Percentiles rank a stretch among this genome's conserved stretches.
phyloP scores from a whole-genome alignment of 2,113 vertebrate species.

The Thomomys bottae region DNA sequence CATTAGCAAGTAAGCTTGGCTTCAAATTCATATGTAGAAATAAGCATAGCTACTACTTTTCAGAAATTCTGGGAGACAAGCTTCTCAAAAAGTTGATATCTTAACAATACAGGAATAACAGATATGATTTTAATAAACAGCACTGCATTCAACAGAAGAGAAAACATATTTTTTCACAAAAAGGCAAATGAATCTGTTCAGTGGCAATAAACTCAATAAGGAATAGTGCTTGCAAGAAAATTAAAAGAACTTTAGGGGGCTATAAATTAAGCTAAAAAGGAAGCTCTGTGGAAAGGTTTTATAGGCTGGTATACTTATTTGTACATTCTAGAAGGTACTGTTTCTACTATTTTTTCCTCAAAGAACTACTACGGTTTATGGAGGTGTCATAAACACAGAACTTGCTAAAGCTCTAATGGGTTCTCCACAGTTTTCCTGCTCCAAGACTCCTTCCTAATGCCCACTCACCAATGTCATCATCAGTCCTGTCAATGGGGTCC shows the following conservation, averaged over 20 bases:
- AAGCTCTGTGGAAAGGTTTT: background rate
- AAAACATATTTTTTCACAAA: background rate
- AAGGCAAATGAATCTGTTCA: background rate
- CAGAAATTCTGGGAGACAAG: constrained; percentile 18
- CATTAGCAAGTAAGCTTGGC: background rate
- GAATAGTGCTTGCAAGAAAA: background rate
- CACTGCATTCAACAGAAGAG: background rate
- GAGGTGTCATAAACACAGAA: background rate
- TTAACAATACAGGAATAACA: constrained; percentile 21
- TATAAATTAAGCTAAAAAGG: background rate
- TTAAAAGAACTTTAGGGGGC: background rate
- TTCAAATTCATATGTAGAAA: constrained; percentile 22
- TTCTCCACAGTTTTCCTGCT: background rate
- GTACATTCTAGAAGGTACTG: background rate
- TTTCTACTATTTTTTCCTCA: background rate
- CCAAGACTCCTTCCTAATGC: background rate
- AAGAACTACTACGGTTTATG: background rate
- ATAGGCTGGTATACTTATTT: constrained; percentile 7
- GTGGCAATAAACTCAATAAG: background rate
- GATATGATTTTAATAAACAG: background rate
- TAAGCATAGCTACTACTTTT: constrained; percentile 22
- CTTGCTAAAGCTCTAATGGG: background rate
- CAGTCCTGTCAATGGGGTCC: constrained; percentile 97
- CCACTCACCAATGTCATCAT: constrained; percentile 96
- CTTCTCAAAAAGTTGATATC: constrained; percentile 10